Evolutionary conservation across 1,140 invertebrate species (phyloP).

Genomic region (Mesaphorura yosii): DNA sequence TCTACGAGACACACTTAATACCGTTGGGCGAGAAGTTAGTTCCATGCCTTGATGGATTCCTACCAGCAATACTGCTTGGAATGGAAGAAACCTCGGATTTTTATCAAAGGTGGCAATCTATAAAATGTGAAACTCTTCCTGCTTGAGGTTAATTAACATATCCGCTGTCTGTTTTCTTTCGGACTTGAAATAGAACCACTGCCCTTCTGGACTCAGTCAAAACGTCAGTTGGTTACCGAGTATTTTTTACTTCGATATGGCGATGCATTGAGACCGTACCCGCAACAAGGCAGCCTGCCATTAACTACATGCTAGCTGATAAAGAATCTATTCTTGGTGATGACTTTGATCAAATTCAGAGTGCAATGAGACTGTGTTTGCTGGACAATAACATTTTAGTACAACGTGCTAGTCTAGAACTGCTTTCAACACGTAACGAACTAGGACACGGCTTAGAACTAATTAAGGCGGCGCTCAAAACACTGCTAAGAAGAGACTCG

Average conservation of each 20-base stretch:
- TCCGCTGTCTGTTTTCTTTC: too few relatives aligned
- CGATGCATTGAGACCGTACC: constrained; percentile 4
- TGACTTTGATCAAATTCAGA: constrained; percentile 15
- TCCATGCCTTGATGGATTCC: constrained; percentile 74
- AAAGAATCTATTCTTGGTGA: not conserved
- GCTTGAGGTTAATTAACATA: not conserved
- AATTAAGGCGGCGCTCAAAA: constrained; percentile 65
- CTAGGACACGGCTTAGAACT: constrained; percentile 59
- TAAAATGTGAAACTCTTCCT: not conserved
- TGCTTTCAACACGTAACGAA: constrained; percentile 54
- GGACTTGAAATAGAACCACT: constrained; percentile 1
- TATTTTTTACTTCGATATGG: constrained; percentile 18
- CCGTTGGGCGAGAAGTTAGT: constrained; percentile 65
- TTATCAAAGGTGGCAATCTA: constrained; percentile 52
- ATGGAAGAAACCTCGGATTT: constrained; percentile 85
- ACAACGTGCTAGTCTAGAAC: constrained; percentile 74
- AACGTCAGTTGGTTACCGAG: not conserved
- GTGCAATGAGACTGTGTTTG: constrained; percentile 57
- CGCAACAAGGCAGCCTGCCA: constrained; percentile 9
- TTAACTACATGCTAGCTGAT: constrained; percentile 16
- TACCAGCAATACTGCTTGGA: constrained; percentile 71
- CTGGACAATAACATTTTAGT: constrained; percentile 73
- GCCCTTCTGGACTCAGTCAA: constrained; percentile 12
- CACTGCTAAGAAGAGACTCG: constrained; percentile 79
- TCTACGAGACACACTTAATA: constrained; percentile 88